A percentile compares a stretch with the other conserved stretches of the same genome.
phyloP scores from a whole-genome alignment of 2,797 vertebrate species.

The Threskiornis aethiopicus region DNA sequence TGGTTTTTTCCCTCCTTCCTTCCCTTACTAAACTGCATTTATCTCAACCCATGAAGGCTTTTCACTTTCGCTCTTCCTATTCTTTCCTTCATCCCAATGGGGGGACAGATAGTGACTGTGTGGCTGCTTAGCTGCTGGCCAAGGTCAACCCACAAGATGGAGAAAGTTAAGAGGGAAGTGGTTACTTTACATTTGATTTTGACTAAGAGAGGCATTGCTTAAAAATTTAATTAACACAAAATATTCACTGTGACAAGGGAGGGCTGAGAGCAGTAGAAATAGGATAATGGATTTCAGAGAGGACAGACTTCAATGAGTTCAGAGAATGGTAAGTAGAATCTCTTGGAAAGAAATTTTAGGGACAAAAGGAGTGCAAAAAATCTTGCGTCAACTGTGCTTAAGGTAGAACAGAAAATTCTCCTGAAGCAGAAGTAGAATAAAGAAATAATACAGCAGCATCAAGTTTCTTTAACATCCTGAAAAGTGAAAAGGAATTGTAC shows the following conservation, averaged over 20 bases:
- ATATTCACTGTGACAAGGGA: not conserved
- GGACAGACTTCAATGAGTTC: not conserved
- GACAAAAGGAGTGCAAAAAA: not conserved
- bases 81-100: fast-evolving
- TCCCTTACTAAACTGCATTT: not conserved
- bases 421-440: not conserved
- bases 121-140: not conserved
- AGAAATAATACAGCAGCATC: not conserved
- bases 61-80: not conserved
- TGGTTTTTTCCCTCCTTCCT: not conserved
- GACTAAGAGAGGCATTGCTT: not conserved
- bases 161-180: not conserved
- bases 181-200: not conserved
- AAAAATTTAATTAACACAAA: not conserved
- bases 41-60: not conserved
- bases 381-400: not conserved
- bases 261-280: not conserved
- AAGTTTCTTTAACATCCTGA: not conserved
- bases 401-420: not conserved
- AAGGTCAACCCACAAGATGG: not conserved
- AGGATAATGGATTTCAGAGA: not conserved
- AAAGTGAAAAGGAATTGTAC: not conserved
- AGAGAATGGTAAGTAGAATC: not conserved
- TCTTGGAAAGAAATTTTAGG: not conserved
- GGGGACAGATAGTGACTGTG: not conserved